phyloP scores from a whole-genome alignment of 2,888 invertebrate genomes.

The Drosophila nigricruria region DNA sequence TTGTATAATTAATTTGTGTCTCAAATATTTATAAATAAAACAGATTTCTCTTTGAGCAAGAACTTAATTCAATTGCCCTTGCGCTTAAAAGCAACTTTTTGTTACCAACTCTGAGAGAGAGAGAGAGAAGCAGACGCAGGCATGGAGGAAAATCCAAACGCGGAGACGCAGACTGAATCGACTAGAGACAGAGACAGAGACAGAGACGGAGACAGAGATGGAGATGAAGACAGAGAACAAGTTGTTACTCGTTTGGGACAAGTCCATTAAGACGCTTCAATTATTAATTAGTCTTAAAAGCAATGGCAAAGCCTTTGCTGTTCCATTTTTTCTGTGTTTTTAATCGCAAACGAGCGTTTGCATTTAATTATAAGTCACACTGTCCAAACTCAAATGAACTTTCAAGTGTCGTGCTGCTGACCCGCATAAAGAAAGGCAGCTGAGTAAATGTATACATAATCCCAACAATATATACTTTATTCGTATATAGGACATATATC shows the following conservation, averaged over 20 bases:
- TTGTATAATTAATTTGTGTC: slow-evolving; percentile 61
- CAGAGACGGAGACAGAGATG: not conserved
- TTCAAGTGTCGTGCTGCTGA: slow-evolving; percentile 9
- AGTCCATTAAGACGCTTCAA: slow-evolving; percentile 79
- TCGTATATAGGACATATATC: not conserved
- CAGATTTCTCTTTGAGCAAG: slow-evolving; percentile 64
- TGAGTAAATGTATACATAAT: not conserved
- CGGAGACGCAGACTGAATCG: slow-evolving; percentile 5
- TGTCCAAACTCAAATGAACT: slow-evolving; percentile 7
- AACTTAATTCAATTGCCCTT: slow-evolving; percentile 76
- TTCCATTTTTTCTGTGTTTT: slow-evolving; percentile 49
- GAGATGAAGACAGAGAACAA: slow-evolving; percentile 38
- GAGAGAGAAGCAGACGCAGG: slow-evolving; percentile 7
- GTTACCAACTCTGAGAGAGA: slow-evolving; percentile 34
- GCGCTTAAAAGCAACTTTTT: slow-evolving; percentile 73
- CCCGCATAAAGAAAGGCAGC: slow-evolving; percentile 7
- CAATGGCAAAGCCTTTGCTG: slow-evolving; percentile 56
- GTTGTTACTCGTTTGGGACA: slow-evolving; percentile 52
- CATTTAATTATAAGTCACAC: slow-evolving; percentile 74
- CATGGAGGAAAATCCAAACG: not conserved
- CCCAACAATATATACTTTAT: not conserved
- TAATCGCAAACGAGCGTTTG: slow-evolving; percentile 68
- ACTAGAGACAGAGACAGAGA: not conserved
- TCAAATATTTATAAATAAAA: slow-evolving; percentile 61
- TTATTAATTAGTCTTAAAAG: slow-evolving; percentile 79